Conservation (phyloP, 2,113 vertebrate species). For the Regulus satrapa region DNA sequence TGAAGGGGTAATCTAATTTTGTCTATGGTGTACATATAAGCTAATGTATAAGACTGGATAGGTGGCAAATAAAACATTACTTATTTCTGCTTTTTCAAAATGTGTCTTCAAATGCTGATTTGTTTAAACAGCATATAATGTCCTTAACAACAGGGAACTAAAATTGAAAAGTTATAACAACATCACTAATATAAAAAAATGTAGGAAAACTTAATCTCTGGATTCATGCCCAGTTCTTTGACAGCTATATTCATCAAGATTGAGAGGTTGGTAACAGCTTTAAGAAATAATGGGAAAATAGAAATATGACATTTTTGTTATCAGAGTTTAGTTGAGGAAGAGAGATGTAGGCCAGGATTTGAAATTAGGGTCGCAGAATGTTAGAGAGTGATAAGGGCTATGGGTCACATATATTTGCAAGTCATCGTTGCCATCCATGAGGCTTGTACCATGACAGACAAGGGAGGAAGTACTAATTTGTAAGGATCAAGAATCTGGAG, state of each 20-base stretch:
- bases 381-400: conserved; percentile 8
- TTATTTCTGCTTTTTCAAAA: not conserved
- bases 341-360: conserved; percentile 41
- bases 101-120: not conserved
- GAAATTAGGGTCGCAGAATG: conserved; percentile 57
- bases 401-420: conserved; percentile 53
- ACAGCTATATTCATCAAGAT: conserved; percentile 63
- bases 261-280: conserved; percentile 50
- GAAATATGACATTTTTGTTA: conserved; percentile 61
- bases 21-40: not conserved
- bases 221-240: conserved; percentile 44
- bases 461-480: conserved; percentile 22
- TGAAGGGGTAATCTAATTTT: not conserved
- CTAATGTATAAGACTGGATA: not conserved
- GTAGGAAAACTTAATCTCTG: not conserved
- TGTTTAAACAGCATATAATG: not conserved
- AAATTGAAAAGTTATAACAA: not conserved
- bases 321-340: conserved; percentile 55
- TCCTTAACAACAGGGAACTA: not conserved
- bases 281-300: conserved; percentile 63
- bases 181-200: conserved; percentile 7
- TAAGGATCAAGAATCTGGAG: not conserved
- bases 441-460: conserved; percentile 35
- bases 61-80: not conserved
- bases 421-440: not conserved